Evolutionary conservation across 2,797 vertebrate genomes (phyloP).

Genomic region (Stomatorhinus walkeri): DNA sequence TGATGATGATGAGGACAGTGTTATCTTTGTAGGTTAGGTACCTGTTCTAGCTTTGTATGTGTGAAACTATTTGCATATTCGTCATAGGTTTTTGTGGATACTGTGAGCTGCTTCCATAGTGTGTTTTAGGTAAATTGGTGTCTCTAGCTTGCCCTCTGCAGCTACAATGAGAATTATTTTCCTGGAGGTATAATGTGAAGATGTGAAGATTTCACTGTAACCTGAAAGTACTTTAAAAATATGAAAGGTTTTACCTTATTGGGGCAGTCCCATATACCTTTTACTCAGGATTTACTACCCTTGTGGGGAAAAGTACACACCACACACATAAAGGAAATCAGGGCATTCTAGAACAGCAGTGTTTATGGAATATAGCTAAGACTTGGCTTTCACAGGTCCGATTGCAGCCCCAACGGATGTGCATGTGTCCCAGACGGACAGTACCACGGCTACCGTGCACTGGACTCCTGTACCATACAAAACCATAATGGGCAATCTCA

Average conservation of each 20-base stretch:
- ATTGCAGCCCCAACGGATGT: slow-evolving; percentile 78
- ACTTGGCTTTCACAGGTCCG: slow-evolving; percentile 64
- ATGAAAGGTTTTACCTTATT: not conserved
- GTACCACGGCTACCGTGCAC: slow-evolving; percentile 74
- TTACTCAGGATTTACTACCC: not conserved
- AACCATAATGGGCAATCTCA: slow-evolving; percentile 84
- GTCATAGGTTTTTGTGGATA: not conserved
- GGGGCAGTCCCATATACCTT: not conserved
- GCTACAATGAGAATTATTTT: not conserved
- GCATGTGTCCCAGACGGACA: slow-evolving; percentile 81
- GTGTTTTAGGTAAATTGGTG: not conserved
- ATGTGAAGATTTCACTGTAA: not conserved
- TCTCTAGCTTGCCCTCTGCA: not conserved
- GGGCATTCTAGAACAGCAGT: not conserved
- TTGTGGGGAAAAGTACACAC: not conserved
- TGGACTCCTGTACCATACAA: slow-evolving; percentile 79
- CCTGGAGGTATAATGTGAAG: not conserved
- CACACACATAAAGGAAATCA: not conserved
- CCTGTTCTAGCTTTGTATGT: not conserved
- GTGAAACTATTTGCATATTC: not conserved
- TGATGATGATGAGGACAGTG: not conserved
- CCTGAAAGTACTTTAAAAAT: not conserved
- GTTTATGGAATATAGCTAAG: not conserved
- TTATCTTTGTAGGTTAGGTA: not conserved
- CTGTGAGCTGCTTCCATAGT: not conserved